phyloP scores from a whole-genome alignment of 2,888 invertebrate species.

The Lycaena phlaeas region DNA sequence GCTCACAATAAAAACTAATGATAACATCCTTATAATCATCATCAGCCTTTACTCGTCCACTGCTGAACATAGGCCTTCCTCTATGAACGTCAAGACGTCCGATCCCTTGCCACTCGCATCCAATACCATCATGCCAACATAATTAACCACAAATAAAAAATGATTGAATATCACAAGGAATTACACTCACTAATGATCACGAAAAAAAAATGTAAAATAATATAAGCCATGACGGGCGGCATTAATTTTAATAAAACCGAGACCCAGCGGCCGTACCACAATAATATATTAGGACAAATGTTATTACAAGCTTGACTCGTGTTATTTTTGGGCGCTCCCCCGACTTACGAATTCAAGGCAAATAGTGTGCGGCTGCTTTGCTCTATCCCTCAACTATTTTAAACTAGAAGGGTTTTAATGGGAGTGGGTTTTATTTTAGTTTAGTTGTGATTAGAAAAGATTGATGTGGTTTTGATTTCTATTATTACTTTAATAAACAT shows the following conservation, averaged over 20 bases:
- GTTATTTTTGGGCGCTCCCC: constrained; percentile 60
- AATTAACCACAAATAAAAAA: no score
- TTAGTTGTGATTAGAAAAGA: no score
- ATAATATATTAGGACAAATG: constrained; percentile 69
- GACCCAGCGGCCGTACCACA: background rate
- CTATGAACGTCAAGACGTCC: no score
- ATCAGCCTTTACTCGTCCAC: no score
- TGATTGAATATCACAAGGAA: background rate
- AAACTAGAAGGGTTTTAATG: background rate
- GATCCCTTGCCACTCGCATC: no score
- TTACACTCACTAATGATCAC: background rate
- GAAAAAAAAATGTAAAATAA: constrained; percentile 15
- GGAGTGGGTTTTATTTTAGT: no score
- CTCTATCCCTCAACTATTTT: constrained; percentile 2
- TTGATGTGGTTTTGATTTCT: no score
- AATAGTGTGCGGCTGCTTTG: constrained; percentile 9
- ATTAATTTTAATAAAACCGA: constrained; percentile 64
- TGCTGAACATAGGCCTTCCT: no score
- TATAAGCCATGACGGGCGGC: constrained; percentile 41
- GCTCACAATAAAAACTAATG: no score
- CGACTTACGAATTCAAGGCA: constrained; percentile 18
- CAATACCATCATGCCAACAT: no score
- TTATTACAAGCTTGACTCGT: constrained; percentile 65
- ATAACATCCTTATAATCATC: no score
- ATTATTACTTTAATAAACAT: no score